Evolutionary conservation across 2,797 vertebrate genomes (phyloP).

Genomic region (Cichlasoma orientale): DNA sequence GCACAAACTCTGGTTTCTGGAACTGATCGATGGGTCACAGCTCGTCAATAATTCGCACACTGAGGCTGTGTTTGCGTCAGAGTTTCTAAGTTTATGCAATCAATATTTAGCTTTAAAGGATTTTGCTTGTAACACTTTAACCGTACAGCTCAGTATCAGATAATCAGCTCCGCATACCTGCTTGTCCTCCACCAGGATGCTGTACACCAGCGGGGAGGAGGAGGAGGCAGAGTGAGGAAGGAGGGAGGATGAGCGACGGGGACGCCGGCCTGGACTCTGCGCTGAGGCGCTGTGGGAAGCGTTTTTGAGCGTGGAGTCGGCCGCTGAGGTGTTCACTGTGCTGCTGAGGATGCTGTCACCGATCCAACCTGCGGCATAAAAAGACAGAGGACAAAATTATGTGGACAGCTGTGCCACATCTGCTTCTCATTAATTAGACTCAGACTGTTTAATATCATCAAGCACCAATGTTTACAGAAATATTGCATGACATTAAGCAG

Average conservation of each 20-base stretch:
- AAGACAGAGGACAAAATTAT: not conserved
- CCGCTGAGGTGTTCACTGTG: not conserved
- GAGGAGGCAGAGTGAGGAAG: not conserved
- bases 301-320: not conserved
- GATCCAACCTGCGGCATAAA: not conserved
- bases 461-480: too few species aligned
- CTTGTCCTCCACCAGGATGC: conserved; percentile 73
- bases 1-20: not conserved
- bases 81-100: not conserved
- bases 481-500: too few species aligned
- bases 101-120: not conserved
- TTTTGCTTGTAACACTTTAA: not conserved
- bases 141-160: not conserved
- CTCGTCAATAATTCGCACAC: accelerated
- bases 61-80: not conserved
- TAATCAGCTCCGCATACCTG: conserved; percentile 37
- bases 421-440: not conserved
- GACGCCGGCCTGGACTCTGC: conserved; percentile 9
- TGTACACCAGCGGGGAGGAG: conserved; percentile 72
- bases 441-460: too few species aligned
- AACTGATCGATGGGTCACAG: not conserved
- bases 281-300: conserved; percentile 15
- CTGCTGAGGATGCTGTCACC: conserved; percentile 16
- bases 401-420: not conserved
- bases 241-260: conserved; percentile 8